Evolutionary conservation across 2,888 invertebrate genomes (phyloP), one percentile per base, ranked within the genome.

Genomic region (Argyresthia goedartella): DNA sequence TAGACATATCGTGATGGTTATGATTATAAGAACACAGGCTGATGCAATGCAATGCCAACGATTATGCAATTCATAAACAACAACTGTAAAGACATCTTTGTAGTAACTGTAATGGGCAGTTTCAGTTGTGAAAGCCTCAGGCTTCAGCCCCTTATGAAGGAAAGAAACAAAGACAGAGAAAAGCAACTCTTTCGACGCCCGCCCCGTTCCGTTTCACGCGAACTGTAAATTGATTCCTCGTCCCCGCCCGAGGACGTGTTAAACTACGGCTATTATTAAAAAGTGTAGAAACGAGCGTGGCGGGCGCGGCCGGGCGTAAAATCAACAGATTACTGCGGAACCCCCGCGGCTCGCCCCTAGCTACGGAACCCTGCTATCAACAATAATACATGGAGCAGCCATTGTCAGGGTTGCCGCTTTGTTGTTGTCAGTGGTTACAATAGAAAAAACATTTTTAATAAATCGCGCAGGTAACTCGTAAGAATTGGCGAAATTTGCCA

Each of bases 291-390:
- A 71, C 62, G 65, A 60, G 57, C 68, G 64, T 60, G 62, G 66
- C 67, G 67, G 67, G 69, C 71, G 68, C 65, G 69, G 72, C 72
- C 65, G 73, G 78, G 82, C 81, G 84, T 81, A 84, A 84, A 85
- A 85, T 85, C 84, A 84, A 84, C 85, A 85, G 85, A 86, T 86
- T 85, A 85, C 74, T 64, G 69, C 67, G 67, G 76, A 68, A 64
- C 74, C 80, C 74, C 75, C 66, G 59, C 60, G 63, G 61, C 67
- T 67, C 64, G 56, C 72, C 76, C 77, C 81, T 72, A 67, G 69
- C 66, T 69, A 39, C 44, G 15, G 15, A 25, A 25, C 25, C 25
- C 25, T 25, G 25, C 25, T 47, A 34, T 70, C 69, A 72, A 74
- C 79, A 69, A 73, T 75, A 76, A 71, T 73, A 81, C 76, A 79